A percentile compares a stretch with the other conserved stretches of the same genome.
Conservation (phyloP, 2,797 vertebrate species). For the Enteromius paludinosus region DNA sequence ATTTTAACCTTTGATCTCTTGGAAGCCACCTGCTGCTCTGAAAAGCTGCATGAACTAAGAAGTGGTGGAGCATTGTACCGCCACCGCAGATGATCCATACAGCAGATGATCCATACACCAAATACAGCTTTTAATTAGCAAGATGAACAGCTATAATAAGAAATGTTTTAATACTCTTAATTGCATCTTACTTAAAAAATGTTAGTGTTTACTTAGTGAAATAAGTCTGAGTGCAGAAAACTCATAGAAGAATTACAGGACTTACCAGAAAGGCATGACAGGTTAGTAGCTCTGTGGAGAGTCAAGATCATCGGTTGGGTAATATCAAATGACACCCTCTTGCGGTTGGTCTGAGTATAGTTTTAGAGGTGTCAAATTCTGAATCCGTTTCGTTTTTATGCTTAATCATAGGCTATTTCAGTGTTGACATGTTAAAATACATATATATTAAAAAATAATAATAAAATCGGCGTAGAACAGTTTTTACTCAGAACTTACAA, state of each 20-base stretch:
- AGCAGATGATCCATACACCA: not conserved
- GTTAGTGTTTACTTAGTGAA: not conserved
- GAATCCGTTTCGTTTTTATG: not conserved
- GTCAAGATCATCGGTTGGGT: not conserved
- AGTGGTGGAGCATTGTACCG: constrained; percentile 76
- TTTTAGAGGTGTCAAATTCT: not conserved
- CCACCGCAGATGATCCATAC: constrained; percentile 16
- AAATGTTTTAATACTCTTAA: not conserved
- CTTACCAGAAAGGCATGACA: constrained; percentile 27
- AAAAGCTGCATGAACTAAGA: constrained; percentile 75
- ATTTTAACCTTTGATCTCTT: constrained; percentile 72
- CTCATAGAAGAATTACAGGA: not conserved
- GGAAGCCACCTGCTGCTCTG: constrained; percentile 78
- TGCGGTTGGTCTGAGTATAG: constrained; percentile 22
- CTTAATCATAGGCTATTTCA: not conserved
- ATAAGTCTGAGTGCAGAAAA: not conserved
- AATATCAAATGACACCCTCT: constrained; percentile 23
- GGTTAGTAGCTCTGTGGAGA: not conserved
- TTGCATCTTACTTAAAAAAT: not conserved
- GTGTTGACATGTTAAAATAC: too few relatives aligned
- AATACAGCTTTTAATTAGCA: not conserved
- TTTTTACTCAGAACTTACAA: too few relatives aligned
- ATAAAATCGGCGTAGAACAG: too few relatives aligned
- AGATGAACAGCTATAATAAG: not conserved
- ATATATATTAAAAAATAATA: too few relatives aligned